These are phyloP conservation scores for Platynereis dumerilii DNA, from an alignment of 2,888 invertebrate species.

Conservation along the genomic window DNA sequence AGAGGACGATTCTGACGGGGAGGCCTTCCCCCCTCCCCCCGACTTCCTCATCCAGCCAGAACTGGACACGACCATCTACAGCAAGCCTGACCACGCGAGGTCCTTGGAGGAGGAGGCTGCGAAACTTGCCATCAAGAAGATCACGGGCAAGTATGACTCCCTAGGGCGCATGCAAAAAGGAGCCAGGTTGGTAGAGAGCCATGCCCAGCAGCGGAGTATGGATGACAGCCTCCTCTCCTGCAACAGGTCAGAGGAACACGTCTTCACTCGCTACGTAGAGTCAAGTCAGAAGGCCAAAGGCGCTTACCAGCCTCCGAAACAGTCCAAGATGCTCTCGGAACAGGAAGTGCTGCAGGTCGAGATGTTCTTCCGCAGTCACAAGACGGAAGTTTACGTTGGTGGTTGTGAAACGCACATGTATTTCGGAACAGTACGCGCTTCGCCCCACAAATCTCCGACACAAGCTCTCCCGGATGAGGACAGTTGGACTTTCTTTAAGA, in stretches of 20 bases:
- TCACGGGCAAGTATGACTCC: conserved; percentile 58
- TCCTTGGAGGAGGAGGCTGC: conserved; percentile 17
- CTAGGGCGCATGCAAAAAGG: conserved; percentile 38
- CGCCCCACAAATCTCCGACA: not conserved
- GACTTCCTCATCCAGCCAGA: conserved; percentile 5
- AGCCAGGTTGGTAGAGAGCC: conserved; percentile 10
- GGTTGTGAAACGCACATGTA: conserved; percentile 72
- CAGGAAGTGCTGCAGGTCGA: conserved; percentile 58
- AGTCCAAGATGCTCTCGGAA: conserved; percentile 36
- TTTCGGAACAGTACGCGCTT: conserved; percentile 47
- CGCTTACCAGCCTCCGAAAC: not conserved
- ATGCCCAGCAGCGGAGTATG: conserved; percentile 6
- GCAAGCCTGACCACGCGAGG: conserved; percentile 19
- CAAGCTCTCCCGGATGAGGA: conserved; percentile 1
- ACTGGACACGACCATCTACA: conserved; percentile 28
- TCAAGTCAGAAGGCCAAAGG: conserved; percentile 1
- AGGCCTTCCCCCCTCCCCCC: conserved; percentile 8
- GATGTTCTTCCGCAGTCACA: conserved; percentile 71
- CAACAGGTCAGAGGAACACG: not conserved
- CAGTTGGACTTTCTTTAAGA: conserved; percentile 76
- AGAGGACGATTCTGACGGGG: conserved; percentile 6
- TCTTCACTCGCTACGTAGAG: not conserved
- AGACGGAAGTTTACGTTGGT: conserved; percentile 80
- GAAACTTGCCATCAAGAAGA: conserved; percentile 45
- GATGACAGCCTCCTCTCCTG: not conserved